Base-by-base conservation (phyloP, 64 coral and sea anemone species). In the Astreopora myriophthalma region DNA sequence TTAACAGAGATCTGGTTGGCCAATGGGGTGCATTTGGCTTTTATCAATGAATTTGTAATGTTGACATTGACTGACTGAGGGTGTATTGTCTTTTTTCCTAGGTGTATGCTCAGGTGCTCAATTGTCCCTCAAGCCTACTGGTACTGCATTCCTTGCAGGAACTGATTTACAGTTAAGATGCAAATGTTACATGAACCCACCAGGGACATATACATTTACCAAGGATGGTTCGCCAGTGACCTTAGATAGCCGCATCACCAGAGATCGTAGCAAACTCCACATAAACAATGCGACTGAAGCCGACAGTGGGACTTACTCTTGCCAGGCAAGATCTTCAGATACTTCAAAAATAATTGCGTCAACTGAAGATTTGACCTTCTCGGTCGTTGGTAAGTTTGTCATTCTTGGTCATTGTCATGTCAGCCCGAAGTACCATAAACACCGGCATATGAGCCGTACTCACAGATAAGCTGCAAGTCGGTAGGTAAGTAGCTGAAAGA, bases 261-360 rank as follows among this genome's bases (percentile, higher is more conserved):
- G 91, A 17, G 62, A 58, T 71, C 82, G 83, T 0, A 96, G 88
- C 58, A 93, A 76, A 48, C 61, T 99, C 6, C 74, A 10, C 12
- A 83, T 99, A 31, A 71, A 69, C 0, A 95, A 93, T 57, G 74
- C 89, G 34, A 82, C 22, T 8, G 76, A 20, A 85, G 3, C 13
- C 0, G 97, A 99, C 52, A 80, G 87, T 87, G 97, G 97, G 12
- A 82, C 40, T 0, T 99, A 99, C 37, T 88, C 78, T 14, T 99
- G 97, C 42, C 74, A 48, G 14, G 97, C 91, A 69, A 52, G 52
- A 37, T 93, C 86, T 27, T 10, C 8, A 31, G 24, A 82, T 87
- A 83, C 90, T 8, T 67, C 73, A 38, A 40, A 48, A 23, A 72
- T 14, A 0, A 85, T 79, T 76, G 34, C 30, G 25, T 31, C 26